These are phyloP conservation scores for Pandion haliaetus DNA, from an alignment of 2,113 vertebrate species.

Conservation along the genomic window DNA sequence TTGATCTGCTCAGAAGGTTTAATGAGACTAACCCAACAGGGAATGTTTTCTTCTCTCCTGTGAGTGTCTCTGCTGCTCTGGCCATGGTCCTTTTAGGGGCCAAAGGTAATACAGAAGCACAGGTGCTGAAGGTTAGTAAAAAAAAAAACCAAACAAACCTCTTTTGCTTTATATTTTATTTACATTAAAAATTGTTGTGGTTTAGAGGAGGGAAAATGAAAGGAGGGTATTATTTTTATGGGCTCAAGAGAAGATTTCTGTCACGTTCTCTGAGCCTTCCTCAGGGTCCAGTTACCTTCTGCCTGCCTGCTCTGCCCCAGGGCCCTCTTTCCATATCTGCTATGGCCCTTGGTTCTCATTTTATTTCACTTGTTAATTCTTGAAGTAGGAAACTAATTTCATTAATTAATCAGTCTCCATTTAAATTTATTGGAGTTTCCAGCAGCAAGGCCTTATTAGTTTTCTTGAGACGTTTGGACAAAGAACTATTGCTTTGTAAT, in stretches of 20 bases:
- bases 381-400: background rate
- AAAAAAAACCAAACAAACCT: background rate
- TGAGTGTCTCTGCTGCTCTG: conserved; percentile 70
- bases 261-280: background rate
- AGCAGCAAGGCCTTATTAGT: background rate
- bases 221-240: background rate
- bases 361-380: background rate
- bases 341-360: background rate
- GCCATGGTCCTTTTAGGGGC: conserved; percentile 73
- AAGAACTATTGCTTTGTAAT: background rate
- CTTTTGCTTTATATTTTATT: background rate
- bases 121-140: conserved; percentile 73
- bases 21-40: conserved; percentile 1
- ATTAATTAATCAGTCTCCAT: background rate
- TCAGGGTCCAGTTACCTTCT: background rate
- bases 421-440: background rate
- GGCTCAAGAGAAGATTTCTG: background rate
- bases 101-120: conserved; percentile 53
- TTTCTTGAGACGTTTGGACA: background rate
- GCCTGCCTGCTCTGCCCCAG: background rate
- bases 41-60: conserved; percentile 76
- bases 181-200: background rate
- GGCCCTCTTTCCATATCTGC: background rate
- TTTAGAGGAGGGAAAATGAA: background rate
- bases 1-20: conserved; percentile 66